Base-by-base conservation (phyloP, 2,888 invertebrate species). In the Hypena proboscidalis region DNA sequence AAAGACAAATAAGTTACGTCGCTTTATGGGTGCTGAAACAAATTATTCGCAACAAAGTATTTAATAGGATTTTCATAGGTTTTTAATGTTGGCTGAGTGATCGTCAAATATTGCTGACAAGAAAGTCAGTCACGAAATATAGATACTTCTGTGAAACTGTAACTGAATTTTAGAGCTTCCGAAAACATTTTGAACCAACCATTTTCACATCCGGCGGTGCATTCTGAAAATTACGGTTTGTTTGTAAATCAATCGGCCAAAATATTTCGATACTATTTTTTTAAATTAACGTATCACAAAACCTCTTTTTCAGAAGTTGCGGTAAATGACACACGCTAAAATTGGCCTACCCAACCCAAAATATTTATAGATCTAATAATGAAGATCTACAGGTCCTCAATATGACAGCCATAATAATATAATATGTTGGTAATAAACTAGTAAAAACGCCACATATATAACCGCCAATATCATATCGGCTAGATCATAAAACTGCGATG, bases 391-490 rank as follows among this genome's bases (percentile, higher is more conserved):
- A 41, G 14, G 17, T 41, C 22, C 23, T 7, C 29, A 34, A 7
- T 23, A 19, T 26, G 11, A 10, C 19, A 4, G 15, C 19, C 33
- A 33, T n/a, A n/a, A n/a, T n/a, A n/a, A n/a, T 29, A 35, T 21
- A 43, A 34, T 29, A 34, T 33, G 5, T 23, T 22, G 21, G 21
- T 17, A 48, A 51, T 20, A 43, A 21, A 11, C 4, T 34, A 30
- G 30, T 41, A 50, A 60, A 35, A 43, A 40, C 29, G 33, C 42
- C 26, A 29, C 26, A 40, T 34, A 44, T 25, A 50, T 35, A 31
- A 45, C 37, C 33, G 20, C 30, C 20, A 29, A 41, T 34, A 44
- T 41, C 26, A 15, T 39, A 34, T 31, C 9, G 13, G 36, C 27
- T 41, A 31, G 20, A 38, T 21, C 30, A 27, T 50, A 45, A 45